These are phyloP conservation scores for Seriola rivoliana DNA, from an alignment of 2,113 vertebrate species.

Conservation along the genomic window DNA sequence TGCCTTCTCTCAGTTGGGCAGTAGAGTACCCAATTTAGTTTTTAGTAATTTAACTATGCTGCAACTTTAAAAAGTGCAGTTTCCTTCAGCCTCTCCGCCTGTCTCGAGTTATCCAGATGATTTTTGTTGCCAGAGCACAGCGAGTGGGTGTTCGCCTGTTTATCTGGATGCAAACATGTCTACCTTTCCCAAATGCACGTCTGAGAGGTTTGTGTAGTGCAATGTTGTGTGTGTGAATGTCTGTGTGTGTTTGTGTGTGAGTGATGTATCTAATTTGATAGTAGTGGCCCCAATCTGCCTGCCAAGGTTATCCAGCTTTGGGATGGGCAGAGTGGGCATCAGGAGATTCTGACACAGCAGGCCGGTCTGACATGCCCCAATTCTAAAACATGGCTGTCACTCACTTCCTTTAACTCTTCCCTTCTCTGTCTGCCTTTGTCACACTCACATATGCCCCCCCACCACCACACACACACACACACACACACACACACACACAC, in stretches of 20 bases:
- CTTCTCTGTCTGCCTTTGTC: conserved; percentile 30
- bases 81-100: conserved; percentile 6
- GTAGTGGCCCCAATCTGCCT: conserved; percentile 85
- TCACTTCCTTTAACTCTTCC: conserved; percentile 42
- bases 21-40: conserved; percentile 32
- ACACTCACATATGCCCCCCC: conserved; percentile 16
- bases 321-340: conserved; percentile 73
- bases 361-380: conserved; percentile 64
- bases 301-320: conserved; percentile 77
- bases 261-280: conserved; percentile 82
- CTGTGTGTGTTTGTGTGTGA: conserved; percentile 38
- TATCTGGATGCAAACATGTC: conserved; percentile 35
- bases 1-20: conserved; percentile 29
- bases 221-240: conserved; percentile 24
- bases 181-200: conserved; percentile 37
- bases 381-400: conserved; percentile 71
- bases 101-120: conserved; percentile 21
- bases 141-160: conserved; percentile 23
- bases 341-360: conserved; percentile 79
- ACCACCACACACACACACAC: background rate
- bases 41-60: conserved; percentile 42
- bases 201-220: conserved; percentile 26
- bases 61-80: background rate
- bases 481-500: background rate
- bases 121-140: conserved; percentile 20